Base-by-base conservation (phyloP, 2,888 invertebrate genomes). In the Ochlodes sylvanus region DNA sequence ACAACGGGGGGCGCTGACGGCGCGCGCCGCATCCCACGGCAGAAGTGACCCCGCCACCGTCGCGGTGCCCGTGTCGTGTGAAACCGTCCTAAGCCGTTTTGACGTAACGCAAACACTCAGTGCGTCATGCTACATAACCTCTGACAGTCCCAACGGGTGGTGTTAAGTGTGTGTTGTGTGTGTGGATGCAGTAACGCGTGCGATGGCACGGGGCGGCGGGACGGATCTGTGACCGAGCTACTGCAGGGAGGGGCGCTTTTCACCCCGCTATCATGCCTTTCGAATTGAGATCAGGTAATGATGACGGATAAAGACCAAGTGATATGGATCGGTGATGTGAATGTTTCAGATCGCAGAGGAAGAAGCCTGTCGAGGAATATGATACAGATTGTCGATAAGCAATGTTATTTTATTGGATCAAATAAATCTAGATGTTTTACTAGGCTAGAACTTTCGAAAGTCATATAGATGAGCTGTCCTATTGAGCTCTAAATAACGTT, bases 281-380 rank as follows among this genome's bases (percentile, higher is more conserved):
- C 88, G 92, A 92, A 79, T 79, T 84, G 85, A 89, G 91, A 92
- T 84, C 92, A 92, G 92, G 92, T 92, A 81, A 88, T 41, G 52
- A 88, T 41, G 52, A 60, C 42, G 52, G 42, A 41, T 52, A 38
- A 58, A 58, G 17, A 21, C 34, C 50, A 21, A 38, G 38, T 34
- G 57, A 47, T 27, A 19, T 19, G 41, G 38, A 42, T 42, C 32
- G 10, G 15, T 34, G 34, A 57, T 7, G 12, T 15, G 9, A 15
- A 54, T n/a, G 27, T 14, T 27, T 54, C 44, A 47, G 38, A 15
- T 47, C 7, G 15, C 17, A 2, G 27, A 5, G 27, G 15, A 6
- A 15, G 4, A 17, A 47, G 12, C 5, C 7, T 47, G 9, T 47
- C 17, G 54, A 19, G 7, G 9, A 38, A 34, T 15, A 9, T 12